phyloP scores from a whole-genome alignment of 2,888 invertebrate species.

The Temnothorax rugatulus region DNA sequence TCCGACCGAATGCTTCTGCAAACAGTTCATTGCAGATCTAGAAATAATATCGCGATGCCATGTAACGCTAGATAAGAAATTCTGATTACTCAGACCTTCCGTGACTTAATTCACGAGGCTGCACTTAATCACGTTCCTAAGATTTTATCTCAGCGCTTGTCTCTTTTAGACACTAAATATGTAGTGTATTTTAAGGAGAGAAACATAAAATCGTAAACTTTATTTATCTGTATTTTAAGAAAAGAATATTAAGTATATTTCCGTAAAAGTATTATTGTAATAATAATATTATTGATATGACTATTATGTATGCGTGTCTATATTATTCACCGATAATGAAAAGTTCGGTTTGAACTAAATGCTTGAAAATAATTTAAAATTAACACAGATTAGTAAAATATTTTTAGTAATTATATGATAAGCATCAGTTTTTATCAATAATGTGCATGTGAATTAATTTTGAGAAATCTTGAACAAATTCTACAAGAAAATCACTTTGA shows the following conservation, averaged over 20 bases:
- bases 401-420: background rate
- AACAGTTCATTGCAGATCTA: conserved; percentile 36
- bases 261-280: background rate
- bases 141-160: conserved; percentile 35
- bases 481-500: background rate
- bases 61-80: conserved; percentile 21
- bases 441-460: conserved; percentile 10
- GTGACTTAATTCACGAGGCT: conserved; percentile 8
- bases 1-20: conserved; percentile 15
- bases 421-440: background rate
- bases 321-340: background rate
- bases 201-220: background rate
- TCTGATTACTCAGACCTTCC: conserved; percentile 37
- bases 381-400: conserved; percentile 2
- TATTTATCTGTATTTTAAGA: background rate
- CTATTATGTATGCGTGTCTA: background rate
- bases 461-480: background rate
- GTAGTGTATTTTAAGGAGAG: background rate
- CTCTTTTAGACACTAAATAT: background rate
- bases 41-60: conserved; percentile 46
- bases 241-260: background rate
- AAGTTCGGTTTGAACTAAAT: background rate
- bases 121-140: conserved; percentile 3
- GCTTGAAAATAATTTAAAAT: background rate
- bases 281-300: background rate